Percentiles rank a stretch among this genome's conserved stretches.
Evolutionary conservation across 2,113 vertebrate species (phyloP).

Genomic region (Heptranchias perlo): DNA sequence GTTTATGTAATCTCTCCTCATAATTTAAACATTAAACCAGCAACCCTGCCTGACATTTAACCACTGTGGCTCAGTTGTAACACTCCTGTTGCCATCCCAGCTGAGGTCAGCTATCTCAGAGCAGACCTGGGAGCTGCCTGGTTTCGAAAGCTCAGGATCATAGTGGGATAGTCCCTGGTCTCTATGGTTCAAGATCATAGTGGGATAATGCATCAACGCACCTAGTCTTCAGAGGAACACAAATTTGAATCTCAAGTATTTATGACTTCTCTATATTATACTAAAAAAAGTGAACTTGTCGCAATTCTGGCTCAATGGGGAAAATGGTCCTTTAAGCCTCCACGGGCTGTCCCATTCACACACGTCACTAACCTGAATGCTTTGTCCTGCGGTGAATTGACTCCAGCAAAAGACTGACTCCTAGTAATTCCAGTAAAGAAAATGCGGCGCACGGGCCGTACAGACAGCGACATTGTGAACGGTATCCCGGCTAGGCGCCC

Average conservation of each 20-base stretch:
- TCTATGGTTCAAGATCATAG: background rate
- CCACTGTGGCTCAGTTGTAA: too few species aligned
- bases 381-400: slow-evolving; percentile 76
- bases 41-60: background rate
- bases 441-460: slow-evolving; percentile 73
- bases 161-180: background rate
- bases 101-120: background rate
- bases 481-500: slow-evolving; percentile 80
- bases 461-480: slow-evolving; percentile 91
- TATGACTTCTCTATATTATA: background rate
- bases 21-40: too few species aligned
- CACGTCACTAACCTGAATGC: slow-evolving; percentile 65
- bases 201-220: background rate
- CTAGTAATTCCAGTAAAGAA: slow-evolving; percentile 80
- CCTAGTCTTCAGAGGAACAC: background rate
- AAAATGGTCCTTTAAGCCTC: background rate
- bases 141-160: background rate
- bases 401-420: slow-evolving; percentile 91
- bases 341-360: background rate
- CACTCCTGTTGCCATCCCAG: background rate
- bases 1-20: too few species aligned
- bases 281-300: background rate
- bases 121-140: background rate
- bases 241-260: background rate
- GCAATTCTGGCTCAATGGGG: background rate